Evolutionary conservation across 2,888 invertebrate species (phyloP), one percentile per base, ranked within the genome.

Genomic region (Meteorus cinctellus): DNA sequence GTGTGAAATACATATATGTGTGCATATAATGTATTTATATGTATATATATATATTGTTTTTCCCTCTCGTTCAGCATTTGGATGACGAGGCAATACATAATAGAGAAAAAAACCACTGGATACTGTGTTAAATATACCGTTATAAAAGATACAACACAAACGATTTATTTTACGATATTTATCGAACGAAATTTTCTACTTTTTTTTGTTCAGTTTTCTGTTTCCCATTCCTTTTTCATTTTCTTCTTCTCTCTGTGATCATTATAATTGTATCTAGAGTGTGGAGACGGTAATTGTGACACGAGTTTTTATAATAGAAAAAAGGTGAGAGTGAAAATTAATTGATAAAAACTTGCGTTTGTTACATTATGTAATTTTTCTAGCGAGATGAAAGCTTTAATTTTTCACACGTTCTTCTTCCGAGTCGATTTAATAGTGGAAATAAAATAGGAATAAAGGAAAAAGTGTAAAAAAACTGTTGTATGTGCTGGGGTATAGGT

Each of bases 41-140:
- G 77, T 78, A 72, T 80, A 75, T 79, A 79, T 79, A 81, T 81
- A 76, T 78, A 66, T 81, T 76, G 67, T 71, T 77, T 59, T 60
- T 67, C 67, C 55, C 41, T 67, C 67, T 60, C 62, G 55, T 76
- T 76, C 67, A 45, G 45, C 45, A 59, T 67, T 67, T 72, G 27
- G 19, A 55, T 55, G 19, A 55, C 55, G 75, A 48, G 19, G 72
- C 72, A 66, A 69, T 41, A 41, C 41, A 72, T 19, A 60, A 29
- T 72, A 72, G 31, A 63, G 29, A 63, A n/a, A 31, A n/a, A 63
- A 63, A 63, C 29, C 31, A 76, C 68, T 51, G 45, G 76, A 72
- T 69, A 72, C 68, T 67, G 63, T 72, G 72, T 69, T 76, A 69
- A 72, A 76, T 34, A 34, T 55, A 72, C 45, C 48, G 60, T 73